Conservation (phyloP, 2,888 invertebrate species). For the Heliconius hortense region DNA sequence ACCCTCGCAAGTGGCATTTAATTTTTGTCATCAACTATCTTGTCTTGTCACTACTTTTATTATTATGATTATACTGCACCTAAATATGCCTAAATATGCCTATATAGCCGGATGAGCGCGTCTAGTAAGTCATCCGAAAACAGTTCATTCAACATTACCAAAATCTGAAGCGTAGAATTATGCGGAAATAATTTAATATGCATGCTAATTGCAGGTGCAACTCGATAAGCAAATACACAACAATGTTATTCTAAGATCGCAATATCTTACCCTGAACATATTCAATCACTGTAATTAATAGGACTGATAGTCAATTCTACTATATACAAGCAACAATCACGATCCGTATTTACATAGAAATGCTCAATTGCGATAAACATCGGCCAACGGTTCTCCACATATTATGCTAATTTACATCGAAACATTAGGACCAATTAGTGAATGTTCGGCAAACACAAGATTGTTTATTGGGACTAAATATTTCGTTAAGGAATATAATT, state of each 20-base stretch:
- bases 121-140: not conserved
- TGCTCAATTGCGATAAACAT: slow-evolving; percentile 53
- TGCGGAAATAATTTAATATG: slow-evolving; percentile 15
- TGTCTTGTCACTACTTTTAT: slow-evolving; percentile 41
- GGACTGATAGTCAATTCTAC: slow-evolving; percentile 37
- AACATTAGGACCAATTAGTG: slow-evolving; percentile 44
- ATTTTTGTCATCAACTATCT: slow-evolving; percentile 54
- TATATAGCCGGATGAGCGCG: too few relatives aligned
- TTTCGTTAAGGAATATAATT: not conserved
- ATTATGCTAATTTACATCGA: slow-evolving; percentile 51
- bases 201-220: slow-evolving; percentile 22
- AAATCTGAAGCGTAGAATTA: not conserved
- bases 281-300: slow-evolving; percentile 43
- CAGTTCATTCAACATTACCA: not conserved
- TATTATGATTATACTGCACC: slow-evolving; percentile 19
- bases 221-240: slow-evolving; percentile 29
- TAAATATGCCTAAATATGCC: too few relatives aligned
- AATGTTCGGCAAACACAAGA: slow-evolving; percentile 15
- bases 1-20: slow-evolving; percentile 57
- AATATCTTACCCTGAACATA: slow-evolving; percentile 36
- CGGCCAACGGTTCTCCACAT: slow-evolving; percentile 48
- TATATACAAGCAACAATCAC: slow-evolving; percentile 45
- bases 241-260: slow-evolving; percentile 30
- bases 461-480: not conserved
- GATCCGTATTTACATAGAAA: slow-evolving; percentile 56